Evolutionary conservation across 1,140 invertebrate genomes (phyloP).

Genomic region (Lithobius niger): DNA sequence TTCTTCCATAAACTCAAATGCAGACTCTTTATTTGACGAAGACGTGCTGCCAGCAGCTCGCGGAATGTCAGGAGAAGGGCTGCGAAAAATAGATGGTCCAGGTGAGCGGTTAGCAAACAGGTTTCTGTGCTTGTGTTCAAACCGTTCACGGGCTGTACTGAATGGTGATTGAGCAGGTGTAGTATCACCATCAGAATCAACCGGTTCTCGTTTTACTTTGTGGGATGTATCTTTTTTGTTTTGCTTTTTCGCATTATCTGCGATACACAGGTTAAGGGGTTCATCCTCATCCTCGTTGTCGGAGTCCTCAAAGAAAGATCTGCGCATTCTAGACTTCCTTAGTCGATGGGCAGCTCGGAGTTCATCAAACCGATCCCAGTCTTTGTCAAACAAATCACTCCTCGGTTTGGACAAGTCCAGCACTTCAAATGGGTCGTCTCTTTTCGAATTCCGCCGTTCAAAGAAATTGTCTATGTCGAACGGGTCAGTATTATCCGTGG

Average conservation of each 20-base stretch:
- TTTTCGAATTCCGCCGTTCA: not conserved
- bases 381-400: not conserved
- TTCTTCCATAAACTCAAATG: not conserved
- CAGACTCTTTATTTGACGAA: constrained; percentile 9
- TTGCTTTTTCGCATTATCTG: constrained; percentile 29
- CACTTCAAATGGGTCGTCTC: constrained; percentile 1
- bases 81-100: not conserved
- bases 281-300: constrained; percentile 42
- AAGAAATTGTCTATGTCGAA: not conserved
- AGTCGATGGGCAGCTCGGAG: not conserved
- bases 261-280: constrained; percentile 67
- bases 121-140: not conserved
- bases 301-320: constrained; percentile 5
- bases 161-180: not conserved
- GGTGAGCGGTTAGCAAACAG: not conserved
- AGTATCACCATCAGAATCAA: not conserved
- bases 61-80: not conserved
- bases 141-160: not conserved
- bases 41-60: not conserved
- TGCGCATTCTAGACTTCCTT: not conserved
- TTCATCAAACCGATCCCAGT: not conserved
- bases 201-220: not conserved
- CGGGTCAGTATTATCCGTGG: not conserved
- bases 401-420: not conserved
- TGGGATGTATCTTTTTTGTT: not conserved